A percentile compares a stretch with the other conserved stretches of the same genome.
Conservation (phyloP, 2,888 invertebrate species). For the Alentia gelatinosa region DNA sequence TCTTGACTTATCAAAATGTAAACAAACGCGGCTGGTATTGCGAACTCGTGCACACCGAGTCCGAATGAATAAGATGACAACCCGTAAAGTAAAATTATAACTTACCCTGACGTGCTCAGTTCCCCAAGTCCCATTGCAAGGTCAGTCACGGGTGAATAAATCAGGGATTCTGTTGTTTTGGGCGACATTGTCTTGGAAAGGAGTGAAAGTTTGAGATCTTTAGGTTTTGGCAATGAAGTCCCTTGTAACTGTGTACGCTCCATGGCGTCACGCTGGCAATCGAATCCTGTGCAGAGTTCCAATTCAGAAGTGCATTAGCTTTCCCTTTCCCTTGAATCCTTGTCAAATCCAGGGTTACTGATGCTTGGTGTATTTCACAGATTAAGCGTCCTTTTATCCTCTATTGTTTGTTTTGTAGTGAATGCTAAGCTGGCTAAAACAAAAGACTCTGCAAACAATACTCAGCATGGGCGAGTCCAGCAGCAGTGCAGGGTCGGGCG, state of each 20-base stretch:
- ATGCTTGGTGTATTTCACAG: background rate
- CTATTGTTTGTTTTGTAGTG: background rate
- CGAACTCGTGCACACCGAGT: too few relatives aligned
- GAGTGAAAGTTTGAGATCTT: background rate
- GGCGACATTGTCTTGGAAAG: conserved; percentile 15
- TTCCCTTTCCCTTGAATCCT: background rate
- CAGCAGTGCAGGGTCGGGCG: background rate
- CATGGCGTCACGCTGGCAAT: conserved; percentile 3
- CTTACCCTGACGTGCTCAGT: conserved; percentile 51
- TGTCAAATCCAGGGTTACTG: background rate
- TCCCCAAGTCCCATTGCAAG: conserved; percentile 51
- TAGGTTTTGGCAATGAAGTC: conserved; percentile 37
- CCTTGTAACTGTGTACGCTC: conserved; percentile 12
- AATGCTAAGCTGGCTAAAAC: conserved; percentile 25
- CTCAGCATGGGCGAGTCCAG: too few relatives aligned
- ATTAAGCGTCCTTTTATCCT: background rate
- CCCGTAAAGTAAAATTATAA: background rate
- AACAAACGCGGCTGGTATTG: conserved; percentile 11
- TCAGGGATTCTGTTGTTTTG: background rate
- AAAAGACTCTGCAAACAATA: conserved; percentile 3
- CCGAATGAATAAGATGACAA: background rate
- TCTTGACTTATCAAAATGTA: conserved; percentile 6
- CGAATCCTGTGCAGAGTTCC: background rate
- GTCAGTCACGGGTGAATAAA: conserved; percentile 55
- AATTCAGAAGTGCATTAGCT: conserved; percentile 14